Evolutionary conservation across 1,140 invertebrate species (phyloP).

Genomic region (Schlechtendalia chinensis): DNA sequence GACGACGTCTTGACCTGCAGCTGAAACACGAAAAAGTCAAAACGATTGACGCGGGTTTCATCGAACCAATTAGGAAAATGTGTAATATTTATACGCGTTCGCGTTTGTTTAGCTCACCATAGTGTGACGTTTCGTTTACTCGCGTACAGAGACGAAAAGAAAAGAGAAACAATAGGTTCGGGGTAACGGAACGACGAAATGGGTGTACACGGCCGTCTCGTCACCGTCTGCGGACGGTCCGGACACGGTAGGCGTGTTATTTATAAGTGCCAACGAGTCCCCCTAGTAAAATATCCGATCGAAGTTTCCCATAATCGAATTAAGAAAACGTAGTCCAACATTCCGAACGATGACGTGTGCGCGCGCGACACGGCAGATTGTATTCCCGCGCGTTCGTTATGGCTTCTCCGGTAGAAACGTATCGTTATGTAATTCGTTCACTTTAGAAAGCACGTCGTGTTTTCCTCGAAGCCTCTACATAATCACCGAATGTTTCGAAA

Average conservation of each 20-base stretch:
- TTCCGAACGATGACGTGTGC: neutral
- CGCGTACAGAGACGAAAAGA: neutral
- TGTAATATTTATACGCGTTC: too few species aligned
- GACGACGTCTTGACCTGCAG: neutral
- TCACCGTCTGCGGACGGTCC: too few species aligned
- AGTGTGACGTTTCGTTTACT: neutral
- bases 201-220: too few species aligned
- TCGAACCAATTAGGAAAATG: neutral
- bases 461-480: neutral
- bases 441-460: neutral
- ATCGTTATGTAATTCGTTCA: conserved; percentile 30
- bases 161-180: neutral
- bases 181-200: too few species aligned
- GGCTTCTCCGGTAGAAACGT: conserved; percentile 26
- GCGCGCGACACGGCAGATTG: neutral
- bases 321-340: conserved; percentile 3
- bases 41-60: too few species aligned
- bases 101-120: neutral
- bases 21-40: neutral
- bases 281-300: neutral
- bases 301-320: conserved; percentile 1
- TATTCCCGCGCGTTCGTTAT: conserved; percentile 12
- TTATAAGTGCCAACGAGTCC: neutral
- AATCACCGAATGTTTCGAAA: neutral
- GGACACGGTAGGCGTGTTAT: too few species aligned